Percentiles rank a stretch among this genome's conserved stretches.
phyloP scores from a whole-genome alignment of 2,888 invertebrate genomes.

The Ornithoptera alexandrae region DNA sequence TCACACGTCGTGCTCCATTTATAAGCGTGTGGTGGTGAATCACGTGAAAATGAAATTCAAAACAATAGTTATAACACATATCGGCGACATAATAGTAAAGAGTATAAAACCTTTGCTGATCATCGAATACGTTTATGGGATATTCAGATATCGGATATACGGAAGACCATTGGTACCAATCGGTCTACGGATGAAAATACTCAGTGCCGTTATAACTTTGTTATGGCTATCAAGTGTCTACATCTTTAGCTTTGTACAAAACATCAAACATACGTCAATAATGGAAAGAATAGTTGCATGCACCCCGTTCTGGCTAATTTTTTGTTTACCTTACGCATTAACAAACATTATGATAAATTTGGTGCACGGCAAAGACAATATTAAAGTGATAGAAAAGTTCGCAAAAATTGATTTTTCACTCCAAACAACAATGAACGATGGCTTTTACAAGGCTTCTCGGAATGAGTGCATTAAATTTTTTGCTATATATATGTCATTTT shows the following conservation, averaged over 20 bases:
- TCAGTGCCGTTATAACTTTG: constrained; percentile 36
- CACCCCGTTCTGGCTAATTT: constrained; percentile 42
- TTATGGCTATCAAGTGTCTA: constrained; percentile 35
- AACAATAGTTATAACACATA: neutral
- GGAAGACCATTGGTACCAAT: constrained; percentile 34
- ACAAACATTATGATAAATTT: constrained; percentile 40
- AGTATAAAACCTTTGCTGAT: constrained; percentile 39
- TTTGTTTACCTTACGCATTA: constrained; percentile 42
- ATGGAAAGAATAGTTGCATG: constrained; percentile 31
- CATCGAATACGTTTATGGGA: constrained; percentile 49
- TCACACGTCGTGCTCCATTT: too few relatives aligned
- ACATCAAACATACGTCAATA: neutral
- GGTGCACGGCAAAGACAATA: constrained; percentile 40
- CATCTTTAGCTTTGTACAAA: constrained; percentile 20
- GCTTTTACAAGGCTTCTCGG: neutral
- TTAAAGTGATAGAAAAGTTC: constrained; percentile 42
- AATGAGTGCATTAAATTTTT: neutral
- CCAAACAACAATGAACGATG: neutral
- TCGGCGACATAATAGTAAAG: neutral
- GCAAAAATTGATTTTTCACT: constrained; percentile 42
- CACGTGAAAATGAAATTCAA: neutral
- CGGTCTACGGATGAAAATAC: constrained; percentile 42
- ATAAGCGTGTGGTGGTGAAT: too few relatives aligned
- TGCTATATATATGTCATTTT: neutral
- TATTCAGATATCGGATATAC: constrained; percentile 45